A percentile compares a stretch with the other conserved stretches of the same genome.
Conservation (phyloP, 2,888 invertebrate species). For the Auanema freiburgensis region DNA sequence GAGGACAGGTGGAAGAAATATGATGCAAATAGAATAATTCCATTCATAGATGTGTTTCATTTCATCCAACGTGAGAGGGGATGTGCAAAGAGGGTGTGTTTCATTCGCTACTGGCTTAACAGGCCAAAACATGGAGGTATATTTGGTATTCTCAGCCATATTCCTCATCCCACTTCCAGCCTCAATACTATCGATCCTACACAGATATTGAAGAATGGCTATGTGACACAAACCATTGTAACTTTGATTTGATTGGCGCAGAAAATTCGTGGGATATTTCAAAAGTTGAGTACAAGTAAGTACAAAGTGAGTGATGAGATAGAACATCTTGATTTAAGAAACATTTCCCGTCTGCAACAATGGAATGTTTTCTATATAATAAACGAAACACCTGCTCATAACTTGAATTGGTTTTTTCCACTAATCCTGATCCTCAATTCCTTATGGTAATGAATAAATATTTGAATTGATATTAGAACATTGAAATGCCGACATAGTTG, state of each 20-base stretch:
- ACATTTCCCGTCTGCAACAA: constrained; percentile 41
- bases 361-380: constrained; percentile 44
- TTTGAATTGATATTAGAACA: no score
- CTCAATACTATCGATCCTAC: constrained; percentile 37
- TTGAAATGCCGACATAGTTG: no score
- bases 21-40: neutral
- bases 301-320: neutral
- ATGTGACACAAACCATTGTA: constrained; percentile 30
- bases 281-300: constrained; percentile 12
- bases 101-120: constrained; percentile 14
- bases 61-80: constrained; percentile 36
- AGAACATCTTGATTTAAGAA: constrained; percentile 18
- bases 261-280: constrained; percentile 36
- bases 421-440: no score
- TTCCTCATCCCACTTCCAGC: constrained; percentile 16
- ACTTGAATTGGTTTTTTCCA: no score
- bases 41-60: constrained; percentile 36
- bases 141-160: neutral
- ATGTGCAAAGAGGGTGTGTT: constrained; percentile 41
- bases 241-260: constrained; percentile 36
- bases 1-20: constrained; percentile 19
- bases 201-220: constrained; percentile 41
- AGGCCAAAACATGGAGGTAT: constrained; percentile 10
- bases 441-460: no score
- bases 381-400: constrained; percentile 9